phyloP scores from a whole-genome alignment of 2,113 vertebrate species.

The Corvus hawaiiensis region DNA sequence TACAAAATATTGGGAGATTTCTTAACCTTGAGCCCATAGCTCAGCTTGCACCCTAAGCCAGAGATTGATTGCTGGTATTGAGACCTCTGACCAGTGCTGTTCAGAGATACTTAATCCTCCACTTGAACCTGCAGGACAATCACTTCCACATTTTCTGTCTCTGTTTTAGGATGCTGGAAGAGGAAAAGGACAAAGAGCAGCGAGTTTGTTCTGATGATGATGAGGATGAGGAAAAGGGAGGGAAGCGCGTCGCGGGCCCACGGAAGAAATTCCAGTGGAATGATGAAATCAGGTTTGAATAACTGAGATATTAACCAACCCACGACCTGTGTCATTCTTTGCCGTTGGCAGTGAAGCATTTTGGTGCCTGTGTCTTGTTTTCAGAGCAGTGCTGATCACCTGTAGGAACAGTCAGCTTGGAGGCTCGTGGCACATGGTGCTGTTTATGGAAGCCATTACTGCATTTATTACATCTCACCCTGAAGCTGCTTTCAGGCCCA shows the following conservation, averaged over 20 bases:
- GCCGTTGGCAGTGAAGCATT: conserved; percentile 5
- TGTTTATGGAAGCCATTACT: background rate
- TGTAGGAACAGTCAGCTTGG: background rate
- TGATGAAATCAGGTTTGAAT: conserved; percentile 87
- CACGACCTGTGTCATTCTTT: background rate
- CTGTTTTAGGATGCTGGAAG: conserved; percentile 78
- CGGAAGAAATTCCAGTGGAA: conserved; percentile 94
- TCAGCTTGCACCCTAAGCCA: background rate
- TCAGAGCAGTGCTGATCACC: background rate
- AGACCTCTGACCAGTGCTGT: background rate
- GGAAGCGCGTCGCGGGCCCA: conserved; percentile 77
- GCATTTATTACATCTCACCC: background rate
- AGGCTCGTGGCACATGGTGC: background rate
- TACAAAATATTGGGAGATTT: background rate
- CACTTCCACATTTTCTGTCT: background rate
- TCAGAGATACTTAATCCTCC: background rate
- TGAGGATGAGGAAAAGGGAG: conserved; percentile 82
- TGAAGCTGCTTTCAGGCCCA: background rate
- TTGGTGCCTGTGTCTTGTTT: background rate
- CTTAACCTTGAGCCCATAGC: background rate
- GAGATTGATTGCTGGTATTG: background rate
- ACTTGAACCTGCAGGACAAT: background rate
- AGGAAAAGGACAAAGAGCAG: conserved; percentile 82
- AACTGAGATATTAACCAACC: background rate
- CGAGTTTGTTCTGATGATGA: conserved; percentile 79